phyloP scores from a whole-genome alignment of 2,797 vertebrate species.

The Mus minutoides region DNA sequence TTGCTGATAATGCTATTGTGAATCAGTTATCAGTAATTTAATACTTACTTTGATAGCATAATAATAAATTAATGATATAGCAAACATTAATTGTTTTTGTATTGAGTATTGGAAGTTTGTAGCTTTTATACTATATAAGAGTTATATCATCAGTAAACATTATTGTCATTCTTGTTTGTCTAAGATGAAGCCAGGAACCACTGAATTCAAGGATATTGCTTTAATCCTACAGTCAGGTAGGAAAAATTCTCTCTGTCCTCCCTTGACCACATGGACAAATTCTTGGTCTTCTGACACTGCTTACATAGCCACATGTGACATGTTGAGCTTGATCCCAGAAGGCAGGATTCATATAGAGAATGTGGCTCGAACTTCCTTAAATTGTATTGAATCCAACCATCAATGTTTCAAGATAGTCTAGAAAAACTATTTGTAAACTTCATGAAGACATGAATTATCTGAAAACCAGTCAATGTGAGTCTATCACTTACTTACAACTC shows the following conservation, averaged over 20 bases:
- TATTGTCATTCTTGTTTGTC: background rate
- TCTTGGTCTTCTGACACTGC: background rate
- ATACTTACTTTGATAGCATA: background rate
- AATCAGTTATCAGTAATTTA: background rate
- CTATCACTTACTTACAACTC: background rate
- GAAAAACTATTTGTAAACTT: slow-evolving; percentile 13
- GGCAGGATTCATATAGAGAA: background rate
- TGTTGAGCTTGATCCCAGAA: background rate
- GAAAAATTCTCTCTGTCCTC: background rate
- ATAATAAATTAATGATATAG: background rate
- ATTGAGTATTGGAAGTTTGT: background rate
- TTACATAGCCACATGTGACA: background rate
- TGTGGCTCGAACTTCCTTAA: background rate
- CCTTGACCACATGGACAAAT: background rate
- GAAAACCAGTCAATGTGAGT: background rate
- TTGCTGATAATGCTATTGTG: background rate
- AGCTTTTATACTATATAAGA: background rate
- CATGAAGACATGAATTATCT: background rate
- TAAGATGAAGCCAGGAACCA: background rate
- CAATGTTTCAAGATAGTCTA: background rate
- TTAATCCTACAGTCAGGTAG: background rate
- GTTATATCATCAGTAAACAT: background rate
- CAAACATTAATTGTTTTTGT: background rate
- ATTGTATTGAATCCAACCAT: background rate
- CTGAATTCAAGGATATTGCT: background rate